Base-by-base conservation (phyloP, 2,113 vertebrate species). In the Monarcha castaneiventris region DNA sequence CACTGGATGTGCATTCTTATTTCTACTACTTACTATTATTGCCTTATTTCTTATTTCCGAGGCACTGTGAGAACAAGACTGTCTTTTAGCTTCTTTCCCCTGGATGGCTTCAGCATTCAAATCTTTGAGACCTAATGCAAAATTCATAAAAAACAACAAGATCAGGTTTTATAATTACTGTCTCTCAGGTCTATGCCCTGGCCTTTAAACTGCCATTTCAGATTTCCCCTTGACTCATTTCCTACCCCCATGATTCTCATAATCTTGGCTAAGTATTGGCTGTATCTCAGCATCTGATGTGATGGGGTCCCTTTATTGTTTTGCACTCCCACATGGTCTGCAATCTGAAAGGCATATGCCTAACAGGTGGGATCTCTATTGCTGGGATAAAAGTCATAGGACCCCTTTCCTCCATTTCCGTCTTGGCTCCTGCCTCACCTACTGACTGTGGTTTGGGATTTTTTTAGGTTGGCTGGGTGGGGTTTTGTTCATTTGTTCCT, bases 401-500 rank as follows among this genome's bases (percentile, higher is more conserved):
- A 84, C n/a, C 1, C 3, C 3, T 69, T 35, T 71, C 39, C 21
- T 94, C 35, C 3, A 10, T 51, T 72, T 84, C 13, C 4, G 66
- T 73, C 39, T 88, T 59, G 41, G 12, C 18, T 87, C 7, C 46
- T 83, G 10, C 19, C 33, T 90, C 26, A 71, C 25, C 11, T 81
- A 9, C 29, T 66, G 26, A 37, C 22, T 72, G 12, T 73, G 23
- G 25, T 37, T 17, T 10, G 5, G 4, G 8, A 2, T 7, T 4
- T 23, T 56, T 43, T 66, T 12, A n/a, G 15, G 15, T 62, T 67
- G 17, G 3, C 10, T 39, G 10, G 1, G 32, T 59, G 33, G 11
- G 2, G 33, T 72, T 33, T 64, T 52, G 3, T 13, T 22, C 3
- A 14, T 21, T 39, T 59, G 4, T 4, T 1, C 4, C 1, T 20